These are phyloP conservation scores for Lagria hirta DNA, from an alignment of 2,888 invertebrate genomes.

Conservation along the genomic window DNA sequence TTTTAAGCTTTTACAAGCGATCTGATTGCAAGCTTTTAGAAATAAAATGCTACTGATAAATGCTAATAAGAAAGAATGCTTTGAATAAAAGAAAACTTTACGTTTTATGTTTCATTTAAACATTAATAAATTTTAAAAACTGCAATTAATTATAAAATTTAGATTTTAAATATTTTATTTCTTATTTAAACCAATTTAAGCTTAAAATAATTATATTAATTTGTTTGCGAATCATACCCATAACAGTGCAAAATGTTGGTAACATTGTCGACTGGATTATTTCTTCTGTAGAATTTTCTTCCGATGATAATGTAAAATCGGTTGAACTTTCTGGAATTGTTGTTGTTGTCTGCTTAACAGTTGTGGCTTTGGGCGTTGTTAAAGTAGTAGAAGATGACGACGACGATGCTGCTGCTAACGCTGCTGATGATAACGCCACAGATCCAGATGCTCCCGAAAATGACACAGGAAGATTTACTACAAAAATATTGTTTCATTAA, in stretches of 20 bases:
- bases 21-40: too few species aligned
- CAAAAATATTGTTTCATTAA: too few species aligned
- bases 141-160: too few species aligned
- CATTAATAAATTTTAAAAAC: too few species aligned
- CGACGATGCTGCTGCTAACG: slow-evolving; percentile 3
- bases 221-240: slow-evolving; percentile 53
- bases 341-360: slow-evolving; percentile 12
- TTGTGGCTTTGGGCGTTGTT: slow-evolving; percentile 23
- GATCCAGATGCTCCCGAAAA: slow-evolving; percentile 1
- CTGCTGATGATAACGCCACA: neutral
- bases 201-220: too few species aligned
- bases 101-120: too few species aligned
- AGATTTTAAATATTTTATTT: too few species aligned
- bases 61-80: too few species aligned
- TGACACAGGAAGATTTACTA: slow-evolving; percentile 9
- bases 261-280: slow-evolving; percentile 36
- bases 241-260: slow-evolving; percentile 52
- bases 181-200: too few species aligned
- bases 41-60: too few species aligned
- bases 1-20: too few species aligned
- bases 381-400: slow-evolving; percentile 16
- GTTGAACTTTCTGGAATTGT: slow-evolving; percentile 29
- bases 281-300: slow-evolving; percentile 26
- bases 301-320: slow-evolving; percentile 26
- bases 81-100: too few species aligned